A percentile compares a stretch with the other conserved stretches of the same genome.
These are phyloP conservation scores for Meles meles DNA, from an alignment of 2,113 vertebrate species.

Conservation along the genomic window DNA sequence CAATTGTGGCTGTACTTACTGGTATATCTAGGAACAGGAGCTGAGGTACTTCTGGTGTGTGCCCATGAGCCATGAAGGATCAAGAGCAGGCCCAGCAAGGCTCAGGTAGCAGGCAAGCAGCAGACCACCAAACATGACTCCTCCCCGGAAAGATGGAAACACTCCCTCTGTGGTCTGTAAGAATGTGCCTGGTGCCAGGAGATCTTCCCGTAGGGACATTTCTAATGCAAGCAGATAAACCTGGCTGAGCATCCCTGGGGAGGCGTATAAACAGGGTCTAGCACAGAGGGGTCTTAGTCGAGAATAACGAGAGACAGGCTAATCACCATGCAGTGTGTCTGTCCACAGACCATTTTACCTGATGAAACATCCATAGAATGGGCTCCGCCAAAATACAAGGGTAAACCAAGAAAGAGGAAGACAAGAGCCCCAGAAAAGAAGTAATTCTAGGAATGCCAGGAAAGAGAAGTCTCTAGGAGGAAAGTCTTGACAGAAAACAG, in stretches of 20 bases:
- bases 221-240: conserved; percentile 88
- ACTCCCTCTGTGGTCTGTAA: conserved; percentile 92
- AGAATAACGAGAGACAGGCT: not conserved
- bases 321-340: not conserved
- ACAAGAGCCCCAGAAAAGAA: not conserved
- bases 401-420: not conserved
- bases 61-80: not conserved
- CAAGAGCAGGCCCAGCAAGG: not conserved
- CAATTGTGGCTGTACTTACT: not conserved
- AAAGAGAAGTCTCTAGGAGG: not conserved
- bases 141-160: conserved; percentile 89
- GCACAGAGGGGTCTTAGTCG: not conserved
- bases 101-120: conserved; percentile 78
- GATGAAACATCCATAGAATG: not conserved
- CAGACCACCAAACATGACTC: conserved; percentile 92
- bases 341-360: not conserved
- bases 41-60: not conserved
- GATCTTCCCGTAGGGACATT: conserved; percentile 89
- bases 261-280: not conserved
- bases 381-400: not conserved
- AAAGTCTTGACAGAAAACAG: not conserved
- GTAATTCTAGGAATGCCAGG: not conserved
- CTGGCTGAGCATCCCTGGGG: not conserved
- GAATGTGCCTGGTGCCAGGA: conserved; percentile 89
- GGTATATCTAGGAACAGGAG: not conserved